Conservation (phyloP, 2,113 vertebrate species). For the Phylloscopus trochilus region DNA sequence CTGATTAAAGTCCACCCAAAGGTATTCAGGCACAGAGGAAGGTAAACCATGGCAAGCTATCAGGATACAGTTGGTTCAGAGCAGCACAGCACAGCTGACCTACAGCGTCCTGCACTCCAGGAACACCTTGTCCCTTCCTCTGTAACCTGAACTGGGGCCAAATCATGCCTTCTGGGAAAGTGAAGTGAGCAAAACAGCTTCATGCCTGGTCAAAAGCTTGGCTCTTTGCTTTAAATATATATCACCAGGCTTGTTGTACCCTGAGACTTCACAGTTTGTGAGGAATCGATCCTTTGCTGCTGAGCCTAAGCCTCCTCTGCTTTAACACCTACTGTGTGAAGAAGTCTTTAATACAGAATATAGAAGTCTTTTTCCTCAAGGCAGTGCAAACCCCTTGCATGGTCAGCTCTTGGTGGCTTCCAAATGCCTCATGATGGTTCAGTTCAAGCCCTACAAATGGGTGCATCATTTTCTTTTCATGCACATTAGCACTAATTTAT, state of each 20-base stretch:
- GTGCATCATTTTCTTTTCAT: not conserved
- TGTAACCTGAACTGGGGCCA: not conserved
- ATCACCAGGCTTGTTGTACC: not conserved
- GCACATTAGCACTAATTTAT: not conserved
- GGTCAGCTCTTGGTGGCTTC: not conserved
- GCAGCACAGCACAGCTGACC: not conserved
- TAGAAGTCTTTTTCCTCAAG: not conserved
- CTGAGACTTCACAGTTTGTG: not conserved
- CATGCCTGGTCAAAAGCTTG: not conserved
- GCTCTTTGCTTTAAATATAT: not conserved
- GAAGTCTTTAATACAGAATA: not conserved
- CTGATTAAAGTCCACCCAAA: not conserved
- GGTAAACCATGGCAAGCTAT: not conserved
- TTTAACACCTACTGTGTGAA: not conserved
- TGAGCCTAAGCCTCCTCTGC: not conserved
- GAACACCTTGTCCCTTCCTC: slow-evolving; percentile 1
- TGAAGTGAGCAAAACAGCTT: not conserved
- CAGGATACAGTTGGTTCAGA: not conserved
- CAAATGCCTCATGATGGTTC: not conserved
- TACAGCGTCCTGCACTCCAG: not conserved
- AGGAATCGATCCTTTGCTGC: not conserved
- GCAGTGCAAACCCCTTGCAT: not conserved
- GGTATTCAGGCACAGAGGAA: not conserved
- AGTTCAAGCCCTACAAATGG: not conserved
- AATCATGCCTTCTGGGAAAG: not conserved